A percentile compares a stretch with the other conserved stretches of the same genome.
Evolutionary conservation across 2,888 invertebrate species (phyloP).

Genomic region (Seladonia tumulorum): DNA sequence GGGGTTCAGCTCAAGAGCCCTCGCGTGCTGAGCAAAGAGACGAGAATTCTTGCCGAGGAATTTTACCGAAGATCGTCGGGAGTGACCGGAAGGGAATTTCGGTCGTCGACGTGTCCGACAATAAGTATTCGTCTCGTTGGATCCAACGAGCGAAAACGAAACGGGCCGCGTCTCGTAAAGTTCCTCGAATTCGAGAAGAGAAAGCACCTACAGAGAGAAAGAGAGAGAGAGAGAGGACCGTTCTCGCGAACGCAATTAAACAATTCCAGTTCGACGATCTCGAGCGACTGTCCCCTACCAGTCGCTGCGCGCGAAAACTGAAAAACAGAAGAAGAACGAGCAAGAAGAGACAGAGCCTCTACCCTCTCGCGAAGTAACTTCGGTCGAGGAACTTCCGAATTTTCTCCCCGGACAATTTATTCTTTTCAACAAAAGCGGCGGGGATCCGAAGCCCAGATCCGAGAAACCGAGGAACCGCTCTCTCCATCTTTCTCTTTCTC

Average conservation of each 20-base stretch:
- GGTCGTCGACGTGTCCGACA: not conserved
- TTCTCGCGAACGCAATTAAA: constrained; percentile 11
- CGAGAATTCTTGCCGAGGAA: not conserved
- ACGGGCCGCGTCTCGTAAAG: not conserved
- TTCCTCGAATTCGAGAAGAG: not conserved
- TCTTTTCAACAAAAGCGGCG: constrained; percentile 2
- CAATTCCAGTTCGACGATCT: constrained; percentile 10
- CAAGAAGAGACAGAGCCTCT: not conserved
- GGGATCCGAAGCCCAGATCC: not conserved
- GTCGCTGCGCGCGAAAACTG: not conserved
- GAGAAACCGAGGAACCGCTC: not conserved
- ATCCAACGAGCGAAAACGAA: not conserved
- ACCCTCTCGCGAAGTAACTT: not conserved
- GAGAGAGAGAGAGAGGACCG: no score
- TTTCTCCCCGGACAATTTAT: constrained; percentile 11
- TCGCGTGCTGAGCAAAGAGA: not conserved
- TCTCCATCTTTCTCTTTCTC: no score
- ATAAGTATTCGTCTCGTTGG: not conserved
- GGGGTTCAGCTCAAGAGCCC: not conserved
- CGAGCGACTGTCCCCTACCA: not conserved
- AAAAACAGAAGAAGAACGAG: not conserved
- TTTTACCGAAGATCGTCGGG: not conserved
- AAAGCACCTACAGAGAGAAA: not conserved
- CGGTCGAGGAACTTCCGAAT: constrained; percentile 10
- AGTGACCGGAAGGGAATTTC: not conserved